Evolutionary conservation across 2,888 invertebrate species (phyloP), one percentile per base, ranked within the genome.

Genomic region (Cremastinae sp.): DNA sequence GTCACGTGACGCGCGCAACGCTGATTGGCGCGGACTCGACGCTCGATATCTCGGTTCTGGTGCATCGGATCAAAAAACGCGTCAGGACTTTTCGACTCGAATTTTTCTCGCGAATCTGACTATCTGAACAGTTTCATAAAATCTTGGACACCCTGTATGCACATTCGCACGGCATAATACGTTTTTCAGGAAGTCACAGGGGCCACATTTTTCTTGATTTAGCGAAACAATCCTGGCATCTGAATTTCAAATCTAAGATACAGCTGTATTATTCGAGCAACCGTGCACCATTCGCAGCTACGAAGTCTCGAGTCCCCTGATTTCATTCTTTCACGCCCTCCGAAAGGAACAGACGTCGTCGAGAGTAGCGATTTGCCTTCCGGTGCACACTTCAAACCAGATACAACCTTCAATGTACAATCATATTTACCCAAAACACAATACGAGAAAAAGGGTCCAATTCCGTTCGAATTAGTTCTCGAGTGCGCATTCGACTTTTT

Each of bases 171-270:
- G 59, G 71, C 75, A 68, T 68, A 75, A 75, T 75, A 75, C 72
- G 58, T 74, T 75, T 78, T 81, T 77, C 65, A 74, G 80, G 76
- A 84, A 86, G 83, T 85, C 86, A 81, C 83, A 80, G 79, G 86
- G 86, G 85, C 81, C 83, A 82, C 86, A 85, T 87, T 88, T 86
- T 82, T 88, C 88, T 87, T 86, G 88, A 87, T 87, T 88, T 86
- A 83, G 79, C 83, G 82, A 86, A 87, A 88, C 86, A 88, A 87
- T 87, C 84, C 86, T 76, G 74, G 81, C 81, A 85, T 87, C 84
- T 85, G 86, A 87, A 86, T 86, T 88, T 88, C 83, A 87, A 85
- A 86, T 85, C 79, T 71, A 73, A 51, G 20, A 18, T 45, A 61
- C 28, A 45, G 73, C 61, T 59, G 58, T 53, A 55, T 74, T 35